Conservation (phyloP, 2,888 invertebrate genomes). For the Nymphalis c-album region DNA sequence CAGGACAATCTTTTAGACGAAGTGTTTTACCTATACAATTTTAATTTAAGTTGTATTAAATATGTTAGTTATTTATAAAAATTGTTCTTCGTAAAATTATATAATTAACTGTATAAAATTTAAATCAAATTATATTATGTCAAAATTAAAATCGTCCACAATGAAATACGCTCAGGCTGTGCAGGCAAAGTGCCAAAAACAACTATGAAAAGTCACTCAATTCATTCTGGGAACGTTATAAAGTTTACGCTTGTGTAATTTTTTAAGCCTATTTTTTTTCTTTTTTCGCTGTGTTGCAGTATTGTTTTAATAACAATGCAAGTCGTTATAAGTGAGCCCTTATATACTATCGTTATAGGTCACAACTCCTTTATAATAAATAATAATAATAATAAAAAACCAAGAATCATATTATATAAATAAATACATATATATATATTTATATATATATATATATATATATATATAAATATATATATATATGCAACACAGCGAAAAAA, state of each 20-base stretch:
- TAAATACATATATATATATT: too few species aligned
- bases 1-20: too few species aligned
- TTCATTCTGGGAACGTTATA: constrained; percentile 20
- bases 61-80: too few species aligned
- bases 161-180: not conserved
- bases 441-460: too few species aligned
- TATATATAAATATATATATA: too few species aligned
- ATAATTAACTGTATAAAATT: not conserved
- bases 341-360: not conserved
- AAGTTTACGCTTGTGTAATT: constrained; percentile 19
- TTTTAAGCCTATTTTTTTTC: constrained; percentile 15
- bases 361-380: too few species aligned
- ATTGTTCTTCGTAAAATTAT: not conserved
- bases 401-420: too few species aligned
- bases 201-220: constrained; percentile 31
- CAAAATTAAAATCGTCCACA: not conserved
- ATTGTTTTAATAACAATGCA: constrained; percentile 8
- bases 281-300: not conserved
- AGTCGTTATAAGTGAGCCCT: constrained; percentile 1
- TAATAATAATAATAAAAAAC: too few species aligned
- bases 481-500: too few species aligned
- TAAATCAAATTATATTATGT: not conserved
- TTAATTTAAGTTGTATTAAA: too few species aligned
- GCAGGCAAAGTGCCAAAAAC: constrained; percentile 29
- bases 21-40: too few species aligned